Base-by-base conservation (phyloP, 1,140 invertebrate genomes). In the Thrips palmi region DNA sequence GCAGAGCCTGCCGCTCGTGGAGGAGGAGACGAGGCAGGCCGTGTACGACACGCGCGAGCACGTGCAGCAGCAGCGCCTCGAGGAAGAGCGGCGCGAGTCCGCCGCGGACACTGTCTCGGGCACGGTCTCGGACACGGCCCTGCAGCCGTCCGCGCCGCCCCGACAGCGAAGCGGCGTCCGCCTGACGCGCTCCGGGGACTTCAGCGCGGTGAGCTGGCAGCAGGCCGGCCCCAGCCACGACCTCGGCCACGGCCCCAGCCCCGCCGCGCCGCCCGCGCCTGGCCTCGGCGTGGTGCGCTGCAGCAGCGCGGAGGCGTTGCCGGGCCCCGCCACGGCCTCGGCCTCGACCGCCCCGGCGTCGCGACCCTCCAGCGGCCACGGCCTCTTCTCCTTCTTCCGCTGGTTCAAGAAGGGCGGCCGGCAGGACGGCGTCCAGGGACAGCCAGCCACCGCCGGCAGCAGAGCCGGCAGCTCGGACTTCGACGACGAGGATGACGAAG, bases 331-430 rank as follows among this genome's bases (percentile, higher is more conserved):
- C 4, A 22, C 24, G 19, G 12, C 36, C 3, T 45, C 41, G 5
- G 14, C 33, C 19, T 20, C 39, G 4, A 44, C 20, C 17, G 23
- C 39, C 10, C 10, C 36, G 4, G 33, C 30, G 29, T 48, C 42
- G 4, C 36, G 38, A 32, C 35, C 42, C 15, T 46, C 44, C 17
- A 37, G 36, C 20, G 22, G 38, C 8, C 48, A 48, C 22, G 62
- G 60, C 25, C 48, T 65, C 37, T 62, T 63, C 42, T 59, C 60
- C 24, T 60, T 65, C 44, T 55, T 65, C 19, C 53, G 54, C 47
- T 65, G 63, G 63, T 62, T 65, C 45, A 55, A 53, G 40, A 57
- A 52, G 28, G 39, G 49, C 12, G 30, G 41, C 44, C 17, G 38
- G 33, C 21, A 18, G 8, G 21, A 24, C 24, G 20, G 14, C 15